Evolutionary conservation across 1,140 invertebrate species (phyloP), one percentile per base, ranked within the genome.

Genomic region (Ephestia elutella): DNA sequence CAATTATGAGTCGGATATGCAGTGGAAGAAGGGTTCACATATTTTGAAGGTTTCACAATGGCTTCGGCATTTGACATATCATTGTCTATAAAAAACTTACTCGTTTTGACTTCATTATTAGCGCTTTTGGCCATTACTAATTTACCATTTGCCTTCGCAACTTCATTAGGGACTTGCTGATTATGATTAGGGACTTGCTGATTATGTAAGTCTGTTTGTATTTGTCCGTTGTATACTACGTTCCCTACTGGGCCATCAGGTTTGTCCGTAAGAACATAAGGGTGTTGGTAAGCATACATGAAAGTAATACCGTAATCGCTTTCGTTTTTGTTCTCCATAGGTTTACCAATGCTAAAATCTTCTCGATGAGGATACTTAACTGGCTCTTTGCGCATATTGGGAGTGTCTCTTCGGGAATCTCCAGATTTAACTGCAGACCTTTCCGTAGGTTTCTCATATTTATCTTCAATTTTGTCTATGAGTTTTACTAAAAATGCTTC

Each of bases 181-280:
- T 35, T 35, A n/a, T n/a, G n/a, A n/a, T n/a, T n/a, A 11, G 32
- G 11, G 2, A 38, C 2, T 38, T 38, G 32, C 2, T 38, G 32
- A 38, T 9, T 9, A 20, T n/a, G n/a, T n/a, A n/a, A n/a, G 21
- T 67, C 66, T 8, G 69, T 56, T 10, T 76, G 70, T 15, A 80
- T 73, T 11, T 75, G 74, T 0, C 74, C 77, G 13, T 77, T 70
- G 53, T 77, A 80, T 2, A 77, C 54, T 0, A 80, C 57, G 49
- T 59, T 77, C 0, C 70, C 70, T 10, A 74, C 59, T 2, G 62
- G 66, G 18, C 55, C 7, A 11, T 63, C 49, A 4, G 56, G n/a
- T n/a, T 62, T 66, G 5, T 65, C 60, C n/a, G 21, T 10, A 9
- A 32, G 19, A 8, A 35, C 13, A 5, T 60, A 65, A 1, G 71